phyloP scores from a whole-genome alignment of 2,113 vertebrate genomes.

The Fregetta grallaria region DNA sequence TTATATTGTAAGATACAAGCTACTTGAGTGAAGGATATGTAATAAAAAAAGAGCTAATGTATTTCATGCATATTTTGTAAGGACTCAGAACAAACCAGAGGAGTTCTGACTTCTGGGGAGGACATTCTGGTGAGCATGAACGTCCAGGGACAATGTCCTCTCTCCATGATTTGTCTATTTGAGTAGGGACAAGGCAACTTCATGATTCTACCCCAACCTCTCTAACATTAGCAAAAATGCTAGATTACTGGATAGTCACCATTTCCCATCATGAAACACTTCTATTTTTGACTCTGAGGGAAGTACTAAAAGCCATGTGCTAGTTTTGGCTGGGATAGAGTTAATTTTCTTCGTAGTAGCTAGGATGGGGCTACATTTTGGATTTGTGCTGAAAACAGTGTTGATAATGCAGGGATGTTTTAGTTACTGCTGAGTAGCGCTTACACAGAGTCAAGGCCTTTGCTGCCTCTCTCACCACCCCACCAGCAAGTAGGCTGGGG shows the following conservation, averaged over 20 bases:
- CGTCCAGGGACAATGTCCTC: rapidly evolving
- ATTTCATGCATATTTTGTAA: background rate
- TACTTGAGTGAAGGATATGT: background rate
- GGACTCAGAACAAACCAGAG: background rate
- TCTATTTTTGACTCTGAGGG: background rate
- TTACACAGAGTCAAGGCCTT: no score
- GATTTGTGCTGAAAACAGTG: no score
- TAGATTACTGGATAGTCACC: background rate
- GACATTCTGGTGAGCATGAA: background rate
- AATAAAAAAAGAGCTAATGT: background rate
- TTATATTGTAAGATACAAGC: background rate
- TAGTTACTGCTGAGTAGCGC: no score
- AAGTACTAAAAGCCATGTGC: background rate
- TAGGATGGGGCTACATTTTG: no score
- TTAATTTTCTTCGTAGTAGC: no score
- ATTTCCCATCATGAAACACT: background rate
- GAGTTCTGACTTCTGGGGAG: background rate
- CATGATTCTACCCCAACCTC: background rate
- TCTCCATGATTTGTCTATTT: background rate
- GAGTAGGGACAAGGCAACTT: background rate
- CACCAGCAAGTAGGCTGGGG: no score
- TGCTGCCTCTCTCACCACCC: no score
- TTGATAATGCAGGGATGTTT: no score
- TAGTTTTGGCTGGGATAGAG: no score
- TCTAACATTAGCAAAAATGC: background rate